Conservation (phyloP, 2,113 vertebrate species). For the Scolopax mira region DNA sequence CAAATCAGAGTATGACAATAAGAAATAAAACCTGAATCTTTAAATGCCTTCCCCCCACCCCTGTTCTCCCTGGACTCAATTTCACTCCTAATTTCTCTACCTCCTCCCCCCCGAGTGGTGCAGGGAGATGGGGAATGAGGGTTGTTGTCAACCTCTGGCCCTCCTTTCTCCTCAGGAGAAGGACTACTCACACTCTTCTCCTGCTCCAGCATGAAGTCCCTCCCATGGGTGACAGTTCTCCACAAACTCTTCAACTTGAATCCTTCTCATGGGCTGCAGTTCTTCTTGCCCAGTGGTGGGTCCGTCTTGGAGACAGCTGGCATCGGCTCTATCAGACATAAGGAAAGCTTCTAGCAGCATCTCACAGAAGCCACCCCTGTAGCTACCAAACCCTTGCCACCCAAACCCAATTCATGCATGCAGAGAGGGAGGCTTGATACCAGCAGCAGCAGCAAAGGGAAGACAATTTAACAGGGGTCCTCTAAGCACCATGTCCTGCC, state of each 20-base stretch:
- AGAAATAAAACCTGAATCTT: not conserved
- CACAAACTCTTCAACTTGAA: not conserved
- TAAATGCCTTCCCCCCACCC: not conserved
- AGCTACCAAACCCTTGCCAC: not conserved
- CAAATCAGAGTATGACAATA: not conserved
- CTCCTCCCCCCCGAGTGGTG: not conserved
- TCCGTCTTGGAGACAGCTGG: not conserved
- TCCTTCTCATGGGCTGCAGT: not conserved
- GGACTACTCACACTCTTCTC: not conserved
- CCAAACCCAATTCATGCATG: no score
- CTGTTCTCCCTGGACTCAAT: not conserved
- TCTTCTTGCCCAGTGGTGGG: not conserved
- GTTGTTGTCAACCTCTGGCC: not conserved
- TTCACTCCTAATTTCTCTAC: not conserved
- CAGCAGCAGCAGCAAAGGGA: not conserved
- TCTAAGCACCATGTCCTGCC: not conserved
- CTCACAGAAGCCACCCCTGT: not conserved
- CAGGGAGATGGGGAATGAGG: not conserved
- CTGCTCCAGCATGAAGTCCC: not conserved
- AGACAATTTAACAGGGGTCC: rapidly evolving
- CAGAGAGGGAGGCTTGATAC: not conserved
- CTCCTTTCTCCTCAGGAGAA: not conserved
- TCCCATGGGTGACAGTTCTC: not conserved
- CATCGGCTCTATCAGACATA: not conserved
- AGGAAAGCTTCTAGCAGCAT: not conserved